Evolutionary conservation across 2,113 vertebrate species (phyloP).

Genomic region (Leiothrix lutea): DNA sequence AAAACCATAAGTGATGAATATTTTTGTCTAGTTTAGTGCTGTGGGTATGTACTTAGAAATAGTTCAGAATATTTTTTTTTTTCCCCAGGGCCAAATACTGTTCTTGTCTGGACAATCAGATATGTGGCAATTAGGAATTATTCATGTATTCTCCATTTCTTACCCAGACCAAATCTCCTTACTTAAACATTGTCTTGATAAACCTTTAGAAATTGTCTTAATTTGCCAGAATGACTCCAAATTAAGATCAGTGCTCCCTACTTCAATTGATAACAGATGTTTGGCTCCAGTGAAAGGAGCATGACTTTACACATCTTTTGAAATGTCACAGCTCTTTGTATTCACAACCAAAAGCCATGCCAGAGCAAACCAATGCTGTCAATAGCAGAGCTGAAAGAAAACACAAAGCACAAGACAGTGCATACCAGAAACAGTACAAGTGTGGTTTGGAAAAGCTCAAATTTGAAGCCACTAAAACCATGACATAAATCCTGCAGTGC

Average conservation of each 20-base stretch:
- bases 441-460: not conserved
- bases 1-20: not conserved
- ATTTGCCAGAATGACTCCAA: slow-evolving; percentile 30
- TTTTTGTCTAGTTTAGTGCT: not conserved
- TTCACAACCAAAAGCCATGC: slow-evolving; percentile 1
- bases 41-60: not conserved
- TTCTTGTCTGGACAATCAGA: not conserved
- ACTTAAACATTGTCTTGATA: not conserved
- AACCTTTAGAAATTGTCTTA: slow-evolving; percentile 18
- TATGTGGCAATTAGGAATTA: not conserved
- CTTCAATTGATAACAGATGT: slow-evolving; percentile 44
- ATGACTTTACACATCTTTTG: slow-evolving; percentile 24
- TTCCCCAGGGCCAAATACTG: not conserved
- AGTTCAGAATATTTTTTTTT: not conserved
- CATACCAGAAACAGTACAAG: slow-evolving; percentile 10
- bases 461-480: not conserved
- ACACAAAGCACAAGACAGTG: not conserved
- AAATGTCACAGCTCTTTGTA: slow-evolving; percentile 53
- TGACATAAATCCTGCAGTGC: not conserved
- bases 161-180: not conserved
- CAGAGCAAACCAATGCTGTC: slow-evolving; percentile 22
- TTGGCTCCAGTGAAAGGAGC: slow-evolving; percentile 11
- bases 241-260: slow-evolving; percentile 9
- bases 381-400: slow-evolving; percentile 42
- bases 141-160: not conserved